Evolutionary conservation across 1,140 invertebrate species (phyloP), one percentile per base, ranked within the genome.

Genomic region (Drosophila tropicalis): DNA sequence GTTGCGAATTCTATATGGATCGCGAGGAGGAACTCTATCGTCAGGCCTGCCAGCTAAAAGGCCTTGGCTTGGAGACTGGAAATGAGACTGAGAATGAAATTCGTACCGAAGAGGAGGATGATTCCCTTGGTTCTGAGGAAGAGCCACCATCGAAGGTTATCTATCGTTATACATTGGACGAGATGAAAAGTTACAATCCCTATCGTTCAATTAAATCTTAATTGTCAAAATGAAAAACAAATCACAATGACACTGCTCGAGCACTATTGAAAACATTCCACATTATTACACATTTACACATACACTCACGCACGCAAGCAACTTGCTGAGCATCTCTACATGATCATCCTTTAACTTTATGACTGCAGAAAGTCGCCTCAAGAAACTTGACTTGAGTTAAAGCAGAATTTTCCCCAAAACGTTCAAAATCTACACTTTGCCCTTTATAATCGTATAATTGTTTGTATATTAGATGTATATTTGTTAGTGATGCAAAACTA

Each of bases 181-280:
- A 89, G 44, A 89, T 89, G 84, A 89, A 89, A 51, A 89, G 84
- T 56, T 89, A 73, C 55, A 89, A 89, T 68, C 84, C 84, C 3
- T 89, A 89, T 68, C 84, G 84, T 25, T 84, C 81, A 41, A 66
- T 84, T 19, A 70, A 89, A 60, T 44, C 77, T 54, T 83, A 89
- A 74, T 44, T 62, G 36, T 39, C 41, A 65, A 74, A 40, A 41
- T 34, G 41, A 58, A 44, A 2, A 51, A 55, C 22, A 34, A 55
- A 22, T 51, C 44, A 60, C 25, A 61, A 44, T 22, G 3, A 58
- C 15, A 44, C 34, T 36, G 34, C 9, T 3, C 10, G 6, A 25
- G 56, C 29, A 67, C 32, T 5, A 7, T 2, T 1, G 9, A 60
- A 12, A 32, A 22, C 34, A 4, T 57, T 40, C 5, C 9, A 39